Evolutionary conservation across 2,888 invertebrate species (phyloP), one percentile per base, ranked within the genome.

Genomic region (Ennomos quercinarius): DNA sequence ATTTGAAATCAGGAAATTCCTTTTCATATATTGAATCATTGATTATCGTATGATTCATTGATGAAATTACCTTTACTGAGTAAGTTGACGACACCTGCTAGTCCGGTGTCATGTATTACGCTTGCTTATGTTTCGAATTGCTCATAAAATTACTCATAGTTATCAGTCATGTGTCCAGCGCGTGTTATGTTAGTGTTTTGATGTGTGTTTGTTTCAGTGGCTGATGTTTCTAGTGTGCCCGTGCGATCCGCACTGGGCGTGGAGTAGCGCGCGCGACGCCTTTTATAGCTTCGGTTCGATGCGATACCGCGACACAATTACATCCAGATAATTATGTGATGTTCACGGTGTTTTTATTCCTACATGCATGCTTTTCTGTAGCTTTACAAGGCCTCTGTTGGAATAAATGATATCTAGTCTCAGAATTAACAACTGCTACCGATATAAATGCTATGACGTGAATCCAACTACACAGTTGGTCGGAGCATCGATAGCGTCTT

Each of bases 201-300:
- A 6, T 27, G n/a, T 57, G n/a, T 57, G 8, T 55, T 27, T 55
- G 11, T 60, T 41, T 45, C 17, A 47, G 45, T 52, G 41, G 41
- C 10, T 66, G 49, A 57, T 83, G 81, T 83, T 83, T 72, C 65
- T 70, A 74, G 87, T 87, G 73, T 87, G 88, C 89, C 90, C 88
- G 89, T 83, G 74, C 91, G 74, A 89, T 91, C 91, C 91, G 87
- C 89, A 91, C 89, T 91, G 91, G 86, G 86, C 91, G 68, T 12
- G 8, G 60, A 47, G 27, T 12, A n/a, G 8, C 87, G 88, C 84
- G 84, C 88, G 70, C 36, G 35, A 35, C 9, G 51, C 47, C 76
- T 87, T 89, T 61, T 89, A 91, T 89, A 90, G 72, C 71, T 82
- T 89, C 71, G 63, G 66, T 60, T 9, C 6, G 27, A 27, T 12